Conservation (phyloP, 2,888 invertebrate genomes). For the Vanessa cardui region DNA sequence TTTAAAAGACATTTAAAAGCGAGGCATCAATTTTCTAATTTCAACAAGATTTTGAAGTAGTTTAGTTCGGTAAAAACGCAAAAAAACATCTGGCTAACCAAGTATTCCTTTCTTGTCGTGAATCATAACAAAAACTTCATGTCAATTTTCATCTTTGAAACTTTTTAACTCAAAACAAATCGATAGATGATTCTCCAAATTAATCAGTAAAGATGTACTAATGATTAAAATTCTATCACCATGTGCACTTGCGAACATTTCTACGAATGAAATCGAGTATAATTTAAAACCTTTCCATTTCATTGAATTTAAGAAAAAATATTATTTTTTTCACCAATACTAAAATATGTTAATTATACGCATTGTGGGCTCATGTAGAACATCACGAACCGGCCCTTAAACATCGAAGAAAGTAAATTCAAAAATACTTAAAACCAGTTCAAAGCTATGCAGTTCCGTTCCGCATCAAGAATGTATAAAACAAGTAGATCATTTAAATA, state of each 20-base stretch:
- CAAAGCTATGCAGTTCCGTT: conserved; percentile 38
- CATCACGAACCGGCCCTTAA: conserved; percentile 28
- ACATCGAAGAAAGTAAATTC: conserved; percentile 41
- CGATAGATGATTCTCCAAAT: no score
- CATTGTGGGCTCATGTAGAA: conserved; percentile 1
- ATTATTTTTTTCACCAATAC: conserved; percentile 26
- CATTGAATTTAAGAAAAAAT: conserved; percentile 15
- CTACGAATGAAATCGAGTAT: conserved; percentile 7
- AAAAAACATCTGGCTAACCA: no score
- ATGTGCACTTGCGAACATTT: neutral
- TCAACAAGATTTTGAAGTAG: no score
- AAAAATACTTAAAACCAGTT: conserved; percentile 38
- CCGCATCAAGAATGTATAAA: conserved; percentile 13
- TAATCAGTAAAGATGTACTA: neutral
- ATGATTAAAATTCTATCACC: neutral
- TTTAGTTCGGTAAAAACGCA: no score
- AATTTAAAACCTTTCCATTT: conserved; percentile 19
- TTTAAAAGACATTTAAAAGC: no score
- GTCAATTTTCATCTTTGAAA: no score
- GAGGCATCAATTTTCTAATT: no score
- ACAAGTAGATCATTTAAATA: conserved; percentile 17
- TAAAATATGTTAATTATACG: conserved; percentile 19
- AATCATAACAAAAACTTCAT: no score
- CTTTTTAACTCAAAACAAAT: no score
- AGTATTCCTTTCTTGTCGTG: no score